phyloP scores from a whole-genome alignment of 2,888 invertebrate species.

The Operophtera brumata region DNA sequence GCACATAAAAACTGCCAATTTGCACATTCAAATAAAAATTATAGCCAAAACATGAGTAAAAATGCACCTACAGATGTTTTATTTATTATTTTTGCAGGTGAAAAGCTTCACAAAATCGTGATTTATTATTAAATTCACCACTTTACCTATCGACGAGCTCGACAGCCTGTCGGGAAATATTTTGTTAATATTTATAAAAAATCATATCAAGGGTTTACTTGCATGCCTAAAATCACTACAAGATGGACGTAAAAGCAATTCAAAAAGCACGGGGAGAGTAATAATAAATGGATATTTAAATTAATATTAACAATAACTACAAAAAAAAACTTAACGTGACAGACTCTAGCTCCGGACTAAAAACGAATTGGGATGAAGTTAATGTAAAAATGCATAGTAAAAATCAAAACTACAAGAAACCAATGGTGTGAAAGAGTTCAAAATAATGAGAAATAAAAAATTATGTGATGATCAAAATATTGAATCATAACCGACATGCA shows the following conservation, averaged over 20 bases:
- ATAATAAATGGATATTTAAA: neutral
- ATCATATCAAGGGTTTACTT: slow-evolving; percentile 30
- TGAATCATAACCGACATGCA: neutral
- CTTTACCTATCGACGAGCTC: slow-evolving; percentile 64
- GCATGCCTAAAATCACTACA: slow-evolving; percentile 53
- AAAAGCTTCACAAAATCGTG: slow-evolving; percentile 36
- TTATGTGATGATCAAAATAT: neutral
- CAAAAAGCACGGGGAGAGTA: slow-evolving; percentile 41
- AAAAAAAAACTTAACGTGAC: slow-evolving; percentile 13
- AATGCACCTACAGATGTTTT: neutral
- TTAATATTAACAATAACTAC: neutral
- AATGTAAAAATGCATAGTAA: neutral
- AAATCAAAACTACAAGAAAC: neutral
- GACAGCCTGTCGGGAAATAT: slow-evolving; percentile 55
- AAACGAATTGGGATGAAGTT: neutral
- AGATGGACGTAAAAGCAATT: slow-evolving; percentile 40
- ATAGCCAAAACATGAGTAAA: slow-evolving; percentile 34
- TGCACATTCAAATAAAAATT: slow-evolving; percentile 34
- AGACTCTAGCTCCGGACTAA: slow-evolving; percentile 14
- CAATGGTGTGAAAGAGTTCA: slow-evolving; percentile 3
- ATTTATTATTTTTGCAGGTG: slow-evolving; percentile 19
- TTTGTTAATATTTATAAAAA: slow-evolving; percentile 29
- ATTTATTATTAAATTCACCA: slow-evolving; percentile 36
- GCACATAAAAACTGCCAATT: slow-evolving; percentile 39
- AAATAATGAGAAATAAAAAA: neutral